These are phyloP conservation scores for Hormiphora californensis DNA, from an alignment of 37 sponge, comb jelly and placozoan genomes.

Conservation along the genomic window DNA sequence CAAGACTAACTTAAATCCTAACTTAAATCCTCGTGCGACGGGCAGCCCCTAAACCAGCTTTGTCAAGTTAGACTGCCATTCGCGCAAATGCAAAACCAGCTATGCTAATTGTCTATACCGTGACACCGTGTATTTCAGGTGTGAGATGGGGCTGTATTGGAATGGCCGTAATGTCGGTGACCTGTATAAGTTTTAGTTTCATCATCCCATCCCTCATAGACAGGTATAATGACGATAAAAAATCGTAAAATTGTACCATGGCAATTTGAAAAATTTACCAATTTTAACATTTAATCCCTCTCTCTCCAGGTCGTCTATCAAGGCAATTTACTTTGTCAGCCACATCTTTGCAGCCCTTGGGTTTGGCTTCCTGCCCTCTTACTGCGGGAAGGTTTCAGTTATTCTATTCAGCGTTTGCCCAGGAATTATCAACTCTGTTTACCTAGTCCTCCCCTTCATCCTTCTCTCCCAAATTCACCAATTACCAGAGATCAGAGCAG, in stretches of 20 bases:
- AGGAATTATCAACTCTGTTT: slow-evolving; percentile 44
- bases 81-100: too few species aligned
- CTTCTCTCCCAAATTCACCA: slow-evolving; percentile 42
- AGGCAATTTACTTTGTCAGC: slow-evolving; percentile 29
- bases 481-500: slow-evolving; percentile 17
- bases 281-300: background rate
- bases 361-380: slow-evolving; percentile 38
- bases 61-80: too few species aligned
- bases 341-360: background rate
- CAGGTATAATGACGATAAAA: background rate
- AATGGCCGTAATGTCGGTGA: slow-evolving; percentile 30
- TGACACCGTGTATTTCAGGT: too few species aligned
- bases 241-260: background rate
- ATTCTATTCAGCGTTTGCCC: slow-evolving; percentile 35
- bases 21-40: too few species aligned
- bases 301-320: background rate
- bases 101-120: too few species aligned
- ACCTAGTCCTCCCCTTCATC: slow-evolving; percentile 52
- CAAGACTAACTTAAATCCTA: too few species aligned
- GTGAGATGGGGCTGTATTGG: slow-evolving; percentile 51
- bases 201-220: slow-evolving; percentile 23
- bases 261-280: background rate
- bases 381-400: background rate
- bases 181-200: slow-evolving; percentile 40
- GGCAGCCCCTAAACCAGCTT: too few species aligned